Evolutionary conservation across 2,888 invertebrate species (phyloP).

Genomic region (Liopterus haemorrhoidalis): DNA sequence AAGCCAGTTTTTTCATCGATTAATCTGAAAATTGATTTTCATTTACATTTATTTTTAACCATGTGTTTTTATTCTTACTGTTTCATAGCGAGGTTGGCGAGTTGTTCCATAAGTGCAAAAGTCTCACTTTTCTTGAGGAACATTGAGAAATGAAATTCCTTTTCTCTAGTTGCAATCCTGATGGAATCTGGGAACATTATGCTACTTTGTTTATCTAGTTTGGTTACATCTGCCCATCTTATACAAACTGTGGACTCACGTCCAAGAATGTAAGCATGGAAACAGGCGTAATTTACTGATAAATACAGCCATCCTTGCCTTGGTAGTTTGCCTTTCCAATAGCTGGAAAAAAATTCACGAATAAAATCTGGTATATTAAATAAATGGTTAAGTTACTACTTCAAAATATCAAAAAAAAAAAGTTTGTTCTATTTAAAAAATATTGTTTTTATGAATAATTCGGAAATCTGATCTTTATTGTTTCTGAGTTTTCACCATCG

Average conservation of each 20-base stretch:
- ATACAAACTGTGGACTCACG: slow-evolving; percentile 82
- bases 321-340: slow-evolving; percentile 87
- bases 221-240: slow-evolving; percentile 85
- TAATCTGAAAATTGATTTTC: slow-evolving; percentile 54
- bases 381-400: too few species aligned
- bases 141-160: slow-evolving; percentile 86
- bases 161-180: slow-evolving; percentile 76
- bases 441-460: too few species aligned
- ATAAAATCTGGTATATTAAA: too few species aligned
- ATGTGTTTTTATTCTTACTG: slow-evolving; percentile 45
- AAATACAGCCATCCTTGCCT: slow-evolving; percentile 96
- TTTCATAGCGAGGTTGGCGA: slow-evolving; percentile 96
- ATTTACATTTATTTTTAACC: neutral
- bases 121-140: slow-evolving; percentile 85
- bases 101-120: slow-evolving; percentile 85
- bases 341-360: slow-evolving; percentile 55
- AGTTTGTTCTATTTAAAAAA: too few species aligned
- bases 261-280: slow-evolving; percentile 91
- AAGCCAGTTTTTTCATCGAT: slow-evolving; percentile 89
- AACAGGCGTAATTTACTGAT: slow-evolving; percentile 93
- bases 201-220: slow-evolving; percentile 69
- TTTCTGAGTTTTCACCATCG: too few species aligned
- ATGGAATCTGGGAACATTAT: slow-evolving; percentile 80
- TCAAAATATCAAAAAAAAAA: too few species aligned
- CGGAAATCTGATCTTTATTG: too few species aligned